A percentile compares a stretch with the other conserved stretches of the same genome.
These are phyloP conservation scores for Pelochelys cantorii DNA, from an alignment of 2,797 vertebrate genomes.

Conservation along the genomic window DNA sequence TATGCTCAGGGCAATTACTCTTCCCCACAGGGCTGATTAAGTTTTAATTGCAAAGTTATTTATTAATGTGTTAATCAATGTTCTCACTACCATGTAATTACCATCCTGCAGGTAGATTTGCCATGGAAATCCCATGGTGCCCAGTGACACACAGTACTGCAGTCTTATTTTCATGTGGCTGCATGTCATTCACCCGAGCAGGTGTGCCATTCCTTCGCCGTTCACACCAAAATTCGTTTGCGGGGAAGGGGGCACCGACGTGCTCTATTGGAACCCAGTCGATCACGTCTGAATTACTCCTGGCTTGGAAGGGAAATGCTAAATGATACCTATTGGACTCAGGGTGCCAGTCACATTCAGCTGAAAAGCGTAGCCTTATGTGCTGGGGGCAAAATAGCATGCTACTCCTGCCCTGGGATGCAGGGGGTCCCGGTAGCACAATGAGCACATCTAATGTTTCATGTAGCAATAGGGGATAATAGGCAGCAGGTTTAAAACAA, in stretches of 20 bases:
- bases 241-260: neutral
- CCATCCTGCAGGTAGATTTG: neutral
- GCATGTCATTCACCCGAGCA: neutral
- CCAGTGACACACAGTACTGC: neutral
- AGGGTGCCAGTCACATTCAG: neutral
- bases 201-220: neutral
- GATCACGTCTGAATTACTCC: neutral
- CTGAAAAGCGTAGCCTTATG: neutral
- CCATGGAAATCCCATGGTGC: neutral
- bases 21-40: neutral
- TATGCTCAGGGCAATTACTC: constrained; percentile 31
- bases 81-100: constrained; percentile 27
- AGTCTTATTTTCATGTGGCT: neutral
- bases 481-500: too few relatives aligned
- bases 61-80: constrained; percentile 62
- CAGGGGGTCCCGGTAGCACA: neutral
- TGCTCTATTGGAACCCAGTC: neutral
- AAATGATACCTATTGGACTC: neutral
- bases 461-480: too few relatives aligned
- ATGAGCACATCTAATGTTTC: too few relatives aligned
- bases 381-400: neutral
- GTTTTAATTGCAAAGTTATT: constrained; percentile 48
- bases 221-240: neutral
- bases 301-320: neutral
- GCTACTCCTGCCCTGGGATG: neutral